Base-by-base conservation (phyloP, 2,888 invertebrate genomes). In the Eristalis arbustorum region DNA sequence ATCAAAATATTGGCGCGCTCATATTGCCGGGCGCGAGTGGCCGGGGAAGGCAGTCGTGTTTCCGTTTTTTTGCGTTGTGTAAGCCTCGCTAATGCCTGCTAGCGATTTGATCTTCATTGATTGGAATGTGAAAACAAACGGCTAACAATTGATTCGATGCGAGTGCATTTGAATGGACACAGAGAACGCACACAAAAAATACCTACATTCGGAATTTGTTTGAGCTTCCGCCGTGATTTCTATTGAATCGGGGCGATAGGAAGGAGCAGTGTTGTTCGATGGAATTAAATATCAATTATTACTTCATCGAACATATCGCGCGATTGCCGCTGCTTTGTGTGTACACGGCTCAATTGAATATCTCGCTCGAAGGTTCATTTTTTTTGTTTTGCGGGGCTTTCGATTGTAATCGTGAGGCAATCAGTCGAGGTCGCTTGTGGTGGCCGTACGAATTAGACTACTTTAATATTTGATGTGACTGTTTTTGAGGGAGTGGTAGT, bases 221-320 rank as follows among this genome's bases (percentile, higher is more conserved):
- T 49, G 18, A n/a, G 42, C 42, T 18, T n/a, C 18, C n/a, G 59
- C 11, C 1, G 13, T 59, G 59, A 23, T 59, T 59, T 14, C 25
- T 59, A 4, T 37, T 23, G 23, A 11, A 23, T 23, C 23, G 10
- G 31, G 23, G 22, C 13, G 57, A 14, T 11, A 13, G 23, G 23
- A 3, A 25, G 6, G 3, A 59, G 25, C 25, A 18, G 49, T 49
- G 49, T 18, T 49, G 18, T 49, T 49, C 25, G 59, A 59, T 59
- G 25, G 25, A 59, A 59, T 59, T 59, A 59, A 59, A 59, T 59
- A 59, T 59, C 59, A 59, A 59, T 59, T 59, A 25, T 59, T 59
- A 59, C 14, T 59, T 59, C 25, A 13, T 23, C 25, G 59, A 59
- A 59, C 59, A 59, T 25, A 59, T 59, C 59, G 23, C 6, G 59